Conservation (phyloP, 1,140 invertebrate species). For the Achroia grisella region DNA sequence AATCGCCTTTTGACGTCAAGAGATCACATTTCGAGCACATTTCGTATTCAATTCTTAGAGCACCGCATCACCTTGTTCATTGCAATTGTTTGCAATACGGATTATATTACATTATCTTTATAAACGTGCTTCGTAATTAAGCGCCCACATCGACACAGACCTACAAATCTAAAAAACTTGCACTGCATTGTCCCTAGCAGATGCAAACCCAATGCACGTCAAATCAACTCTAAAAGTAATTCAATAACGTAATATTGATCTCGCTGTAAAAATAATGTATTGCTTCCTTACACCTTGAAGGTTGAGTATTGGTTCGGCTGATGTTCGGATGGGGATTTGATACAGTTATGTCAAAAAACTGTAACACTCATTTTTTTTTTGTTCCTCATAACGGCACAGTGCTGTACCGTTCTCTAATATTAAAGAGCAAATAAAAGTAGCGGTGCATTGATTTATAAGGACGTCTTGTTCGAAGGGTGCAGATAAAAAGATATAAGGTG, state of each 20-base stretch:
- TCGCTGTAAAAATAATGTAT: slow-evolving; percentile 57
- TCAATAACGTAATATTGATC: slow-evolving; percentile 70
- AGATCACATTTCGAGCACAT: slow-evolving; percentile 38
- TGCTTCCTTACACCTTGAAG: slow-evolving; percentile 69
- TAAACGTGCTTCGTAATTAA: slow-evolving; percentile 64
- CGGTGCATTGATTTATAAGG: slow-evolving; percentile 59
- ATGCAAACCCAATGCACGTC: slow-evolving; percentile 53
- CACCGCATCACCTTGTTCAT: slow-evolving; percentile 49
- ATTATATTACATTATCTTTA: slow-evolving; percentile 71
- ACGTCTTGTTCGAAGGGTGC: slow-evolving; percentile 32
- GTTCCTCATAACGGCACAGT: slow-evolving; percentile 53
- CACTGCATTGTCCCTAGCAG: slow-evolving; percentile 36
- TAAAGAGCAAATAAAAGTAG: slow-evolving; percentile 45
- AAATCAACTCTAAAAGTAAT: slow-evolving; percentile 66
- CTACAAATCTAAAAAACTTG: slow-evolving; percentile 34
- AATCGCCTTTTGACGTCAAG: slow-evolving; percentile 24
- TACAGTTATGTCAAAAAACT: slow-evolving; percentile 69
- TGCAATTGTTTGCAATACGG: slow-evolving; percentile 54
- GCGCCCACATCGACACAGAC: slow-evolving; percentile 55
- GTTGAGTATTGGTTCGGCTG: slow-evolving; percentile 21
- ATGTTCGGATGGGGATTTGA: slow-evolving; percentile 38
- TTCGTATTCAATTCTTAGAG: slow-evolving; percentile 26
- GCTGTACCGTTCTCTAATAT: slow-evolving; percentile 50
- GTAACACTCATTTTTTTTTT: slow-evolving; percentile 61
- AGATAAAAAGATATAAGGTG: slow-evolving; percentile 59